Base-by-base conservation (phyloP, 64 coral and sea anemone species). In the Montipora cactus region DNA sequence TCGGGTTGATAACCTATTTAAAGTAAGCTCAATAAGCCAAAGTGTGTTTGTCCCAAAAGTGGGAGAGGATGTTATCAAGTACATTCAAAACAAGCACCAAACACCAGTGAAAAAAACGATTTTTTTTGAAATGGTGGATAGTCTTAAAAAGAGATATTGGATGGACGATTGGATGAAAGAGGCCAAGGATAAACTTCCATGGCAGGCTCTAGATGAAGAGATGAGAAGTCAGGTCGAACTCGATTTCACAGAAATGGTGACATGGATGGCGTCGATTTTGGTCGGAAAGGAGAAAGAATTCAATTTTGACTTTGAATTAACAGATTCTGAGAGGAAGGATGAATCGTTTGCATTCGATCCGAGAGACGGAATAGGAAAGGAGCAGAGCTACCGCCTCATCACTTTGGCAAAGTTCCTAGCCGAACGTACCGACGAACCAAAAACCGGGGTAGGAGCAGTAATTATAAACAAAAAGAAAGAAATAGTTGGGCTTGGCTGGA, bases 361-460 rank as follows among this genome's bases (percentile, higher is more conserved):
- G 49, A 59, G 1, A 72, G 16, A 15, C 3, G 19, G 46, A 9
- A 8, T 9, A 28, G 71, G 58, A 74, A 79, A 79, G 15, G 46
- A 79, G 11, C 52, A 87, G 16, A 91, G 91, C 18, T 47, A 15
- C 0, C 79, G 52, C 69, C 78, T 94, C 12, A 90, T 81, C 15
- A 67, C 49, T 2, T 47, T 94, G 23, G 87, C 93, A 49, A 25
- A 25, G 23, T 70, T 94, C 48, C 69, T 94, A 10, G 78, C 93
- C 19, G 15, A 83, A 49, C 68, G 70, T 25, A 89, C 93, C 52
- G 93, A 94, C n/a, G 93, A 94, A 25, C 93, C 93, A 6, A 82
- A 75, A 23, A 53, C 1, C 55, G 93, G 87, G 21, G 88, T 94
- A 5, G 93, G 93, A 1, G 51, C 67, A 53, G 90, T 92, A 12